Evolutionary conservation across 2,888 invertebrate genomes (phyloP), one percentile per base, ranked within the genome.

Genomic region (Lamellibrachia columna): DNA sequence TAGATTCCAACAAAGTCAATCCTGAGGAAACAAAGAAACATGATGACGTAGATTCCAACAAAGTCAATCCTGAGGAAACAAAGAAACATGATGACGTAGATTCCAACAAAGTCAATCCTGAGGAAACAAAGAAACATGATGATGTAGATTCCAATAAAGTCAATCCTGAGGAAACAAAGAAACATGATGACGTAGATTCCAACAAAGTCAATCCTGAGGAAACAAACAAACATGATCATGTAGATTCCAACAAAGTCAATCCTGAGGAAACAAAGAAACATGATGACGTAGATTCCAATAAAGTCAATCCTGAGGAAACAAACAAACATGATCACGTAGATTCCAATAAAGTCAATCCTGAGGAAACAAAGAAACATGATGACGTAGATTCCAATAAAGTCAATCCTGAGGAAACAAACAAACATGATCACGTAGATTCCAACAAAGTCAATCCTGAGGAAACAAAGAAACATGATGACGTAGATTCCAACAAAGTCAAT

Each of bases 151-250:
- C 95, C 95, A 28, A 95, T 94, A 91, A 94, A 94, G 28, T 28
- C 28, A 28, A 28, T 28, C 28, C 28, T 28, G 28, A 28, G 28
- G 28, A 28, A 28, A 28, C 28, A 28, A 28, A 94, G 94, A 92
- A 95, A 95, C 95, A 95, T 95, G 92, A 95, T 95, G 92, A 95
- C 95, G 92, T 95, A 95, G 53, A 95, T 94, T 4, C 95, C 95
- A 28, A 95, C 94, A 91, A 94, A 94, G 28, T 28, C 28, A 28
- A 28, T 28, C 28, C 28, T 28, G 28, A 28, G 28, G 28, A 28
- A 28, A 28, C 28, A 28, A 28, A 94, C 94, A 92, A 95, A 95
- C 95, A 95, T 95, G 92, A 95, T 95, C 92, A 95, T 95, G 92
- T 95, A 95, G 58, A 95, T 94, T 4, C 95, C 95, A 28, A 95